A percentile compares a stretch with the other conserved stretches of the same genome.
Conservation (phyloP, 2,888 invertebrate genomes). For the Falcaria lacertinaria region DNA sequence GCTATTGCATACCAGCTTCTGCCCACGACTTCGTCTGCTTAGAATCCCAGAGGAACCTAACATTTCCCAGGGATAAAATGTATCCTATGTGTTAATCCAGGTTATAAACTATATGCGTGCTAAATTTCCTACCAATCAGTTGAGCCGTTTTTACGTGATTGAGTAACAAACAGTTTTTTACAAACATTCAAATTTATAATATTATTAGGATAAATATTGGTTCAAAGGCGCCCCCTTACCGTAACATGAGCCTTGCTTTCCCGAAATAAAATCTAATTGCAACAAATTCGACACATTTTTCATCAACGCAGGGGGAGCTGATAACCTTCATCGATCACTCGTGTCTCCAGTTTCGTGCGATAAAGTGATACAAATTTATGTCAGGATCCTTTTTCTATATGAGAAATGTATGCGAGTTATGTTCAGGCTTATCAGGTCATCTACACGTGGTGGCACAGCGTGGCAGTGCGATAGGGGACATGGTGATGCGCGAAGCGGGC, state of each 20-base stretch:
- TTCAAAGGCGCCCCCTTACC: not conserved
- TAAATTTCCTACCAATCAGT: too few species aligned
- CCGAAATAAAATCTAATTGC: constrained; percentile 19
- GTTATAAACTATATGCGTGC: too few species aligned
- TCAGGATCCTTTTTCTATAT: constrained; percentile 40
- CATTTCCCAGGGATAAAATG: too few species aligned
- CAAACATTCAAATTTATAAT: too few species aligned
- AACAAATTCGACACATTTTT: constrained; percentile 38
- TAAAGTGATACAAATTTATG: constrained; percentile 66
- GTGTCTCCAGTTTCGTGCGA: constrained; percentile 55
- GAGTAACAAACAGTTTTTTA: too few species aligned
- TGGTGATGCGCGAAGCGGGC: constrained; percentile 16
- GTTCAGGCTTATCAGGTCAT: constrained; percentile 47
- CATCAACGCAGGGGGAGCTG: constrained; percentile 15
- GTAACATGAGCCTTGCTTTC: not conserved
- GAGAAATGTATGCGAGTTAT: constrained; percentile 20
- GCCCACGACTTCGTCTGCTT: too few species aligned
- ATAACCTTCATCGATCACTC: constrained; percentile 38
- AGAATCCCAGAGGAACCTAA: too few species aligned
- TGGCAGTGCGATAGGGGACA: constrained; percentile 19
- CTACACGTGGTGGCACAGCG: constrained; percentile 48
- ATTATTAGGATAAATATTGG: constrained; percentile 12
- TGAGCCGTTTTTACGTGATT: too few species aligned
- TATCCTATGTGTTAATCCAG: too few species aligned
- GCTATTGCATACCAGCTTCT: too few species aligned